Evolutionary conservation across 2,113 vertebrate genomes (phyloP).

Genomic region (Nansenia antarctica): DNA sequence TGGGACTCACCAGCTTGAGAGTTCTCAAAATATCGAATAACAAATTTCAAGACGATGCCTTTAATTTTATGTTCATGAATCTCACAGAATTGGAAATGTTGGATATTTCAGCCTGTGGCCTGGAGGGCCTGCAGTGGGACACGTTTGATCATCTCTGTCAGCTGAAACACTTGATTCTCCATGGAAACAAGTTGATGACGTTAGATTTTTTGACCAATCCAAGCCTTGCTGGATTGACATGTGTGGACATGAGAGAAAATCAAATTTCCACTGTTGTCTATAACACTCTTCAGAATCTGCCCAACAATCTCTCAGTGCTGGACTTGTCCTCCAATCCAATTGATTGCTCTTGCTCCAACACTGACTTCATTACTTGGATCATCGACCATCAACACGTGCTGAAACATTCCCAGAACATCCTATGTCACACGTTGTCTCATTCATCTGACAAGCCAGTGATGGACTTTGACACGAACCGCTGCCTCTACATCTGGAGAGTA

Average conservation of each 20-base stretch:
- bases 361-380: no score
- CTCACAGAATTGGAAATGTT: background rate
- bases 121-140: no score
- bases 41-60: background rate
- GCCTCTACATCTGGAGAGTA: slow-evolving; percentile 17
- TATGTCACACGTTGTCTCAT: no score
- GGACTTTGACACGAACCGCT: slow-evolving; percentile 25
- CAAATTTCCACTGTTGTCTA: slow-evolving; percentile 28
- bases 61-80: background rate
- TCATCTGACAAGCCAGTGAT: no score
- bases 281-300: slow-evolving; percentile 53
- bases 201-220: slow-evolving; percentile 51
- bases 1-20: background rate
- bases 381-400: no score
- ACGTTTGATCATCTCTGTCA: slow-evolving; percentile 58
- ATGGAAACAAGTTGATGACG: slow-evolving; percentile 68
- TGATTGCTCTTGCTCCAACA: no score
- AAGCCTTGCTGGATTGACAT: slow-evolving; percentile 40
- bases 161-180: slow-evolving; percentile 68
- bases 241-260: slow-evolving; percentile 71
- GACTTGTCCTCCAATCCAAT: slow-evolving; percentile 40
- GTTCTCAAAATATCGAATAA: background rate
- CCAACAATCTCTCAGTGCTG: slow-evolving; percentile 33
- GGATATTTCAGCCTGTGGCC: no score
- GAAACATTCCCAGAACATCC: no score